Conservation (phyloP, 2,113 vertebrate genomes). For the Osmerus eperlanus region DNA sequence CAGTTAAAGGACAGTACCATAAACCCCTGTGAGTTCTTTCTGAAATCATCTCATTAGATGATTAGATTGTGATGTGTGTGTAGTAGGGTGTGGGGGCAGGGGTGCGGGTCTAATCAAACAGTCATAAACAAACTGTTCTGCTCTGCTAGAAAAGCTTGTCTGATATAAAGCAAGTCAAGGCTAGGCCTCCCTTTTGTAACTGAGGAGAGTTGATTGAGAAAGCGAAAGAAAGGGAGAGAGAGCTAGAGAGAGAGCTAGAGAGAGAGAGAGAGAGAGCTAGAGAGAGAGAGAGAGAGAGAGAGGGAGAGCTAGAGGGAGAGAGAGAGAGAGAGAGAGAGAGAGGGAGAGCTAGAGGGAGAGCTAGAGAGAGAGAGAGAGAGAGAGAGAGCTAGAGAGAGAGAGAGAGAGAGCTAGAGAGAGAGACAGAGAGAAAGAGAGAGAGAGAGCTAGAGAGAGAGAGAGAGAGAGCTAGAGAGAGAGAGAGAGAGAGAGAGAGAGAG, state of each 20-base stretch:
- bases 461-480: neutral
- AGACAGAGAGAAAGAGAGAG: too few species aligned
- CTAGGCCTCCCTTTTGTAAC: neutral
- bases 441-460: too few species aligned
- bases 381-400: neutral
- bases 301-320: neutral
- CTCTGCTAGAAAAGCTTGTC: neutral
- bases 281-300: neutral
- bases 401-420: neutral
- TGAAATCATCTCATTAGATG: slow-evolving; percentile 6
- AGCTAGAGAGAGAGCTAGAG: neutral
- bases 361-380: neutral
- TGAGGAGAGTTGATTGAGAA: neutral
- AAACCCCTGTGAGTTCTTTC: slow-evolving; percentile 16
- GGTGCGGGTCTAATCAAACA: slow-evolving; percentile 2
- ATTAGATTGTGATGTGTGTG: too few species aligned
- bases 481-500: neutral
- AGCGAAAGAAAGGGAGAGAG: neutral
- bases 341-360: neutral
- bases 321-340: neutral
- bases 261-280: neutral
- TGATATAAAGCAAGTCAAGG: slow-evolving; percentile 12
- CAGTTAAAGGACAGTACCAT: neutral
- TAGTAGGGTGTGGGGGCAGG: neutral
- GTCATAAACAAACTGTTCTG: slow-evolving; percentile 10